Conservation (phyloP, 2,797 vertebrate genomes). For the Spheniscus humboldti region DNA sequence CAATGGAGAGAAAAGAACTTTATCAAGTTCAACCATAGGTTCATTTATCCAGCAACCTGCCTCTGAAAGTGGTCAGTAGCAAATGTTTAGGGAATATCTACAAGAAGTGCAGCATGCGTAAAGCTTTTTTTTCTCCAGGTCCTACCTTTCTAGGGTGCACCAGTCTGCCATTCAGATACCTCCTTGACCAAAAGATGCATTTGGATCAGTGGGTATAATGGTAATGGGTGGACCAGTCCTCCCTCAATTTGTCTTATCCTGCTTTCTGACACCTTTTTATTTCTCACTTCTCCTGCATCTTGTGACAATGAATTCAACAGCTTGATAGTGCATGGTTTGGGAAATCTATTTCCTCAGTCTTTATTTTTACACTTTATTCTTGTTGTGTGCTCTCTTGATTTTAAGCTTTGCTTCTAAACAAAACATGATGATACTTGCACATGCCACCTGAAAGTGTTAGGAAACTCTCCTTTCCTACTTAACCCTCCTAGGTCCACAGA, state of each 20-base stretch:
- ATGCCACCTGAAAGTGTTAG: neutral
- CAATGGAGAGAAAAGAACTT: neutral
- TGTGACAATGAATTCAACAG: neutral
- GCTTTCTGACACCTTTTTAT: neutral
- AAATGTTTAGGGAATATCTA: neutral
- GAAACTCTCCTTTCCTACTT: neutral
- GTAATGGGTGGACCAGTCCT: neutral
- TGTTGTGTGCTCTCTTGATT: neutral
- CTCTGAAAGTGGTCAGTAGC: neutral
- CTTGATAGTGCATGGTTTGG: neutral
- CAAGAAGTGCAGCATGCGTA: neutral
- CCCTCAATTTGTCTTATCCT: neutral
- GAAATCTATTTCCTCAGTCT: neutral
- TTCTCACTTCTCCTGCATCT: neutral
- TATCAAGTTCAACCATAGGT: neutral
- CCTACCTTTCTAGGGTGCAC: neutral
- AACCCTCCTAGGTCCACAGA: neutral
- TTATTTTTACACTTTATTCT: neutral
- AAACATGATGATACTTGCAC: neutral
- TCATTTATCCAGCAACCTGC: neutral
- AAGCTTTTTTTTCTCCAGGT: neutral
- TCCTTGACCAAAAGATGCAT: neutral
- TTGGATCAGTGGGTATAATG: neutral
- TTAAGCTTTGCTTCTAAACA: neutral
- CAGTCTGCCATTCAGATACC: neutral